phyloP scores from a whole-genome alignment of 2,113 vertebrate species.

The Tragelaphus buxtoni region DNA sequence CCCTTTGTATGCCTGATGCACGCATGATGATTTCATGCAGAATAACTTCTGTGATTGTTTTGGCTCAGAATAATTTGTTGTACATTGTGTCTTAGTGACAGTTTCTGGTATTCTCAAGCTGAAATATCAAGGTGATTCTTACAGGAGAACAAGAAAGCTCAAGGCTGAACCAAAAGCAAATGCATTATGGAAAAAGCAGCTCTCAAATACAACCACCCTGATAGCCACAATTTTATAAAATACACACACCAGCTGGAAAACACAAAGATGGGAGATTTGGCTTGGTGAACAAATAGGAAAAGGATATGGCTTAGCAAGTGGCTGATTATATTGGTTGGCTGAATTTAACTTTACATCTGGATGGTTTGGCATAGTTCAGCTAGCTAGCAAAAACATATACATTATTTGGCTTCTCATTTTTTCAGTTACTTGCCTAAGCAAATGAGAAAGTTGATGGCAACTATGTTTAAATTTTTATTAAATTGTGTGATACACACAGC shows the following conservation, averaged over 20 bases:
- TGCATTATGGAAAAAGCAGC: not conserved
- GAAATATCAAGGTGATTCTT: not conserved
- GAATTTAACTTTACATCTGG: not conserved
- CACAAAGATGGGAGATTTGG: not conserved
- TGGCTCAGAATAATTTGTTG: slow-evolving; percentile 1
- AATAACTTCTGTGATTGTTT: slow-evolving; percentile 1
- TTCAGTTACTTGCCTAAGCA: not conserved
- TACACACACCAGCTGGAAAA: not conserved
- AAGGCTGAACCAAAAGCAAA: slow-evolving; percentile 23
- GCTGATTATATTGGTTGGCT: not conserved
- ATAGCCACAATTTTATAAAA: slow-evolving; percentile 11
- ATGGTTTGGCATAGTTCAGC: not conserved
- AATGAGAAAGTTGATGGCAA: not conserved
- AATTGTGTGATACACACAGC: not conserved
- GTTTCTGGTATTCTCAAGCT: slow-evolving; percentile 9
- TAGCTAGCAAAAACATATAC: not conserved
- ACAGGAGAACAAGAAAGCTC: slow-evolving; percentile 15
- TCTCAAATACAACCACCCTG: not conserved
- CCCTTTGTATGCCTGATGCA: too few relatives aligned
- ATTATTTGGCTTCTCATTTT: slow-evolving; percentile 13
- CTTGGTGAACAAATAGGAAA: not conserved
- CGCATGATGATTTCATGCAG: not conserved
- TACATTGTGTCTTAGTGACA: not conserved
- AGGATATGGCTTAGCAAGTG: not conserved
- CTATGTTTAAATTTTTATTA: not conserved